Percentiles rank a stretch among this genome's conserved stretches.
These are phyloP conservation scores for Chaetoderma sp. DNA, from an alignment of 2,888 invertebrate genomes.

Conservation along the genomic window DNA sequence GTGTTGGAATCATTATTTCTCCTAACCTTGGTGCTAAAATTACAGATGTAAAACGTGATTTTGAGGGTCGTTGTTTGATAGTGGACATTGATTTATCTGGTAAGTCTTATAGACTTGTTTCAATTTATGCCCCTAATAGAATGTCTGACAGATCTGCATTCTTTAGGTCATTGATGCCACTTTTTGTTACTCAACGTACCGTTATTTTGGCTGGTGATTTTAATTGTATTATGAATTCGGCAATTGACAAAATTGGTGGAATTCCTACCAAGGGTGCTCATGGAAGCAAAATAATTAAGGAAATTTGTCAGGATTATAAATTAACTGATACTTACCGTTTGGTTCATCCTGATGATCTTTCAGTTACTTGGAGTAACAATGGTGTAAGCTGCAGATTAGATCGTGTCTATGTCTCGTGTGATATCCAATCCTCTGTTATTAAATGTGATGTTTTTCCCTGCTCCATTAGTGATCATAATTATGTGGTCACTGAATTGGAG, in stretches of 20 bases:
- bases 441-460: not conserved
- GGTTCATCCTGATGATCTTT: not conserved
- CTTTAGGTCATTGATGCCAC: not conserved
- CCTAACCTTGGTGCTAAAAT: not conserved
- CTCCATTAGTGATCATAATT: conserved; percentile 6
- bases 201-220: conserved; percentile 11
- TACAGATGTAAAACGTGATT: not conserved
- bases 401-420: conserved; percentile 7
- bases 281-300: not conserved
- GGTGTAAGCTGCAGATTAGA: conserved; percentile 7
- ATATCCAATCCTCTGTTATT: not conserved
- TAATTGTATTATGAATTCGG: not conserved
- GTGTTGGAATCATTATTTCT: conserved; percentile 1
- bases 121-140: conserved; percentile 6
- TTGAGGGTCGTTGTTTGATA: not conserved
- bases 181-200: conserved; percentile 1
- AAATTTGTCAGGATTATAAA: not conserved
- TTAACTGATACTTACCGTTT: conserved; percentile 1
- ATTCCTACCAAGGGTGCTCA: not conserved
- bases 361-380: not conserved
- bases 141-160: not conserved
- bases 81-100: not conserved
- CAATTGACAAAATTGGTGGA: conserved; percentile 6
- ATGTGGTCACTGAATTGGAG: not conserved
- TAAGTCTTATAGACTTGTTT: not conserved